Percentiles rank a stretch among this genome's conserved stretches.
phyloP scores from a whole-genome alignment of 2,797 vertebrate species.

The Apogon talboti region DNA sequence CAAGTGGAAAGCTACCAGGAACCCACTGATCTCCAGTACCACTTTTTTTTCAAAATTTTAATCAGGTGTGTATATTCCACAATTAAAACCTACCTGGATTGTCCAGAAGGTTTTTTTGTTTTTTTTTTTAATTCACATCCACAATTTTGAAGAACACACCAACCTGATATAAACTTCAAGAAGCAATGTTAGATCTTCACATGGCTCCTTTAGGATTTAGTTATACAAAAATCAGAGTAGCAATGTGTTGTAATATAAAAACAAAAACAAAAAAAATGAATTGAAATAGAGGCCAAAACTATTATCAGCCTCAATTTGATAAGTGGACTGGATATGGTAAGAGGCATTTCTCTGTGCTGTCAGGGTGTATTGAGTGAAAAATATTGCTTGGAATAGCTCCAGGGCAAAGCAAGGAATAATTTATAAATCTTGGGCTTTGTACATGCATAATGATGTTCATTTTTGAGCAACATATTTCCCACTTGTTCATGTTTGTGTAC shows the following conservation, averaged over 20 bases:
- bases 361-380: slow-evolving; percentile 24
- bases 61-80: no score
- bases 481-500: slow-evolving; percentile 15
- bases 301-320: slow-evolving; percentile 33
- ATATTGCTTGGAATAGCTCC: slow-evolving; percentile 33
- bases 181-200: not conserved
- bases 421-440: slow-evolving; percentile 21
- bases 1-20: no score
- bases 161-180: not conserved
- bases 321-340: slow-evolving; percentile 25
- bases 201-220: not conserved
- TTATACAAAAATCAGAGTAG: not conserved
- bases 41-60: no score
- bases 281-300: slow-evolving; percentile 31
- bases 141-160: not conserved
- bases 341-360: slow-evolving; percentile 27
- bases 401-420: slow-evolving; percentile 38
- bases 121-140: no score
- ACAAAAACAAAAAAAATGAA: slow-evolving; percentile 4
- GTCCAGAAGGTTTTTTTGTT: no score
- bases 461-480: slow-evolving; percentile 23
- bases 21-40: no score
- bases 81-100: no score
- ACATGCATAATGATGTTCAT: slow-evolving; percentile 25
- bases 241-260: slow-evolving; percentile 11